Evolutionary conservation across 2,113 vertebrate genomes (phyloP).

Genomic region (Pterocles orientalis): DNA sequence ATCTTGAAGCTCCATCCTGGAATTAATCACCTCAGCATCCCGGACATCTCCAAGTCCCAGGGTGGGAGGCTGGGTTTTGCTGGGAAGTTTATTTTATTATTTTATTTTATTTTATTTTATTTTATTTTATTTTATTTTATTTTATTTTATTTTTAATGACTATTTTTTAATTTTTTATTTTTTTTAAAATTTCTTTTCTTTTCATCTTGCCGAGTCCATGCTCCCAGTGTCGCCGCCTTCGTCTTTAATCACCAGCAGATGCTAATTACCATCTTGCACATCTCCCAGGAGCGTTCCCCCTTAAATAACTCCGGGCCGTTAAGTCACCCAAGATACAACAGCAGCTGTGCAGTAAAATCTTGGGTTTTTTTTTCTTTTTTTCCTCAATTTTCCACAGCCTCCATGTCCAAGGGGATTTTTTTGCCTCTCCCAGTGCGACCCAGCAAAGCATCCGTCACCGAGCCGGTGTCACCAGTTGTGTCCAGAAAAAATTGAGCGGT

Average conservation of each 20-base stretch:
- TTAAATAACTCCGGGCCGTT: slow-evolving; percentile 26
- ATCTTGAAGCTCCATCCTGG: not conserved
- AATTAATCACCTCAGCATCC: not conserved
- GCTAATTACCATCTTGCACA: slow-evolving; percentile 24
- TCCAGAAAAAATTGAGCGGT: not conserved
- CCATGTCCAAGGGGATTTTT: not conserved
- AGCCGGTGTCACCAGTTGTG: not conserved
- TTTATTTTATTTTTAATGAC: no score
- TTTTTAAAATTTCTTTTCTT: not conserved
- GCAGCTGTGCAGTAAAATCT: slow-evolving; percentile 14
- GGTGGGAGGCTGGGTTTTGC: not conserved
- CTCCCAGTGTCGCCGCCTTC: not conserved
- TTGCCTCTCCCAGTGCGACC: not conserved
- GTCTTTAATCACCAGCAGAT: slow-evolving; percentile 45
- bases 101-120: no score
- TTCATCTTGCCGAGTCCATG: not conserved
- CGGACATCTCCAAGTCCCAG: not conserved
- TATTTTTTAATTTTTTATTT: no score
- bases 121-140: no score
- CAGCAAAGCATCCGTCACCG: not conserved
- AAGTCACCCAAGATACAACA: slow-evolving; percentile 30
- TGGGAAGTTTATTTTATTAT: not conserved
- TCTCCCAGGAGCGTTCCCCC: slow-evolving; percentile 27
- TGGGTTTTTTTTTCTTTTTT: not conserved
- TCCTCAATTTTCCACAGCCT: not conserved